These are phyloP conservation scores for Engraulis encrasicolus DNA, from an alignment of 2,113 vertebrate species.

Conservation along the genomic window DNA sequence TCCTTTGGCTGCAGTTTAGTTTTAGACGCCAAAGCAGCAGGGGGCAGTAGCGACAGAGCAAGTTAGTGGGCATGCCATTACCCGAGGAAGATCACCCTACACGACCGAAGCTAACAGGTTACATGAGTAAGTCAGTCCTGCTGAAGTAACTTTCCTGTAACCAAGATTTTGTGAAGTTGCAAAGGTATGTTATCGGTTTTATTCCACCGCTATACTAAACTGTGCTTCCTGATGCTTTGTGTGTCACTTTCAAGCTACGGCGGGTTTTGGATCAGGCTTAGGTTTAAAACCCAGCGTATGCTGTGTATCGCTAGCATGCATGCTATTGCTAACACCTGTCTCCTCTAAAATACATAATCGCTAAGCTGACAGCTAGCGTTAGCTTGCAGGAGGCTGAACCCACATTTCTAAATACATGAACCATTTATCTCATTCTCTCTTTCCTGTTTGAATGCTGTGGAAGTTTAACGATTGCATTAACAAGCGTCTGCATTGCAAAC, in stretches of 20 bases:
- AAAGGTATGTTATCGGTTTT: neutral
- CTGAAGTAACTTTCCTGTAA: neutral
- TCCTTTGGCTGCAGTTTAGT: neutral
- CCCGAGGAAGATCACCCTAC: neutral
- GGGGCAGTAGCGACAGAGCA: neutral
- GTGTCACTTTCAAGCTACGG: neutral
- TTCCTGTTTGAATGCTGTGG: neutral
- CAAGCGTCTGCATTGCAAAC: neutral
- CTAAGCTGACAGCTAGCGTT: constrained; percentile 13
- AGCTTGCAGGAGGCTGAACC: constrained; percentile 58
- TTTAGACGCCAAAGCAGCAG: neutral
- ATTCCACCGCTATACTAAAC: neutral
- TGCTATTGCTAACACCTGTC: neutral
- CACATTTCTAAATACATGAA: neutral
- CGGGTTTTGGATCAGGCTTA: neutral
- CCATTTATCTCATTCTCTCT: neutral
- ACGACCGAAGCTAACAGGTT: constrained; percentile 19
- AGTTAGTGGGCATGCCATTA: neutral
- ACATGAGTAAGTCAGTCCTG: neutral
- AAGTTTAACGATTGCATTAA: neutral
- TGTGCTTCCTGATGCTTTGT: neutral
- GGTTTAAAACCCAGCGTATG: neutral
- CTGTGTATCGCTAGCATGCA: neutral
- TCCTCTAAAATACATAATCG: neutral
- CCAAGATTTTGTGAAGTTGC: neutral